Evolutionary conservation across 2,888 invertebrate species (phyloP).

Genomic region (Tribolium freemani): DNA sequence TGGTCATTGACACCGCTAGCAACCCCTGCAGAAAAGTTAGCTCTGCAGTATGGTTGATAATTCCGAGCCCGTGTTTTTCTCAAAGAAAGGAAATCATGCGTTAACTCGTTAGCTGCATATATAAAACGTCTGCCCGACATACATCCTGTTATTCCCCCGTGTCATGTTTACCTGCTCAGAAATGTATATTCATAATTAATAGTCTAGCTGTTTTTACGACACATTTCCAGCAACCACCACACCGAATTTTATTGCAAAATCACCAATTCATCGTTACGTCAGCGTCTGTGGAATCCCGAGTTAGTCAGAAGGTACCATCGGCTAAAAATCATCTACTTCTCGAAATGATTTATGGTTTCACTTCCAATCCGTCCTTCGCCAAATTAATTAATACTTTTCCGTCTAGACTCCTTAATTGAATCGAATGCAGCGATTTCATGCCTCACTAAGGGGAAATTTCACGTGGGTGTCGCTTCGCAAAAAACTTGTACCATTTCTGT

Average conservation of each 20-base stretch:
- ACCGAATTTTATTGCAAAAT: not conserved
- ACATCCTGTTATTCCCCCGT: conserved; percentile 44
- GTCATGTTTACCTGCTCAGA: conserved; percentile 41
- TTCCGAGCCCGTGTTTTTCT: conserved; percentile 34
- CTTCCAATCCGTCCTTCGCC: conserved; percentile 31
- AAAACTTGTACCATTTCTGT: not conserved
- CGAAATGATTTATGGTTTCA: conserved; percentile 38
- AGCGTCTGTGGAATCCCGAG: conserved; percentile 26
- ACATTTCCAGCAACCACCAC: conserved; percentile 4
- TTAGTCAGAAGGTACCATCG: conserved; percentile 14
- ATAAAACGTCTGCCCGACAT: conserved; percentile 44
- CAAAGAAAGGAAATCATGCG: conserved; percentile 43
- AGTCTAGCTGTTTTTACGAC: conserved; percentile 28
- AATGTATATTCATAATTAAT: conserved; percentile 39
- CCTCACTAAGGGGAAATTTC: conserved; percentile 10
- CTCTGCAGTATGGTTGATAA: not conserved
- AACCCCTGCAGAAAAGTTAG: not conserved
- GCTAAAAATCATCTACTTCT: conserved; percentile 19
- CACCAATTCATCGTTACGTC: conserved; percentile 25
- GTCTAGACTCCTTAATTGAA: conserved; percentile 40
- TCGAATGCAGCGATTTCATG: conserved; percentile 34
- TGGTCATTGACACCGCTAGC: too few relatives aligned
- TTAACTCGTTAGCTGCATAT: conserved; percentile 43
- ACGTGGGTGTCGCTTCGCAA: not conserved
- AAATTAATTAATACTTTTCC: conserved; percentile 28